Evolutionary conservation across 2,113 vertebrate genomes (phyloP).

Genomic region (Eulemur macaco): DNA sequence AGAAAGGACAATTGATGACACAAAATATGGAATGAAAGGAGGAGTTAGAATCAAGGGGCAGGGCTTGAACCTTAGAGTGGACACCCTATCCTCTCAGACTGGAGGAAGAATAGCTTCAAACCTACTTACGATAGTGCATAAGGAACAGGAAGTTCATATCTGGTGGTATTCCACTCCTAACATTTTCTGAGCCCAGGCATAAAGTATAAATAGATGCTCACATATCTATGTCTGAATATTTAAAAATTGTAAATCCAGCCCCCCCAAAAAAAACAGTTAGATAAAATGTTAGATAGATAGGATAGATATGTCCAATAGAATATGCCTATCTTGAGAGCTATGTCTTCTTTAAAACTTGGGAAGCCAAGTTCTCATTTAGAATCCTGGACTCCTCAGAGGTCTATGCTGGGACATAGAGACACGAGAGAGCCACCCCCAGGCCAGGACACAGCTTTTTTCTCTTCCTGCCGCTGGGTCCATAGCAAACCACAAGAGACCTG

Average conservation of each 20-base stretch:
- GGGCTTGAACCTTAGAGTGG: not conserved
- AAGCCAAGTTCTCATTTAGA: not conserved
- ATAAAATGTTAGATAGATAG: not conserved
- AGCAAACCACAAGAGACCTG: too few relatives aligned
- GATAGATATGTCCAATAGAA: not conserved
- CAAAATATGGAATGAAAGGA: not conserved
- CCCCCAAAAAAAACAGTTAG: not conserved
- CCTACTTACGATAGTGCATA: not conserved
- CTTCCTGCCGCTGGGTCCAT: not conserved
- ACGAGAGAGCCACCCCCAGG: not conserved
- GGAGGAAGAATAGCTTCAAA: not conserved
- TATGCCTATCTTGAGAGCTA: not conserved
- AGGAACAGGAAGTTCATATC: not conserved
- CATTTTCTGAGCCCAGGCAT: not conserved
- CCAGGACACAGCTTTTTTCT: not conserved
- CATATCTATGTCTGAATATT: not conserved
- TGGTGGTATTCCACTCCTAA: too few relatives aligned
- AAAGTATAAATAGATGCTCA: not conserved
- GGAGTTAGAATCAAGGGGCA: not conserved
- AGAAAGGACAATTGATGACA: not conserved
- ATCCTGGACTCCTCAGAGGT: not conserved
- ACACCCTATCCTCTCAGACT: too few relatives aligned
- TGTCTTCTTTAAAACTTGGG: not conserved
- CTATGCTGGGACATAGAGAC: not conserved
- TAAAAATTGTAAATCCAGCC: not conserved